Percentiles rank a stretch among this genome's conserved stretches.
Evolutionary conservation across 2,113 vertebrate species (phyloP).

Genomic region (Ictidomys tridecemlineatus): DNA sequence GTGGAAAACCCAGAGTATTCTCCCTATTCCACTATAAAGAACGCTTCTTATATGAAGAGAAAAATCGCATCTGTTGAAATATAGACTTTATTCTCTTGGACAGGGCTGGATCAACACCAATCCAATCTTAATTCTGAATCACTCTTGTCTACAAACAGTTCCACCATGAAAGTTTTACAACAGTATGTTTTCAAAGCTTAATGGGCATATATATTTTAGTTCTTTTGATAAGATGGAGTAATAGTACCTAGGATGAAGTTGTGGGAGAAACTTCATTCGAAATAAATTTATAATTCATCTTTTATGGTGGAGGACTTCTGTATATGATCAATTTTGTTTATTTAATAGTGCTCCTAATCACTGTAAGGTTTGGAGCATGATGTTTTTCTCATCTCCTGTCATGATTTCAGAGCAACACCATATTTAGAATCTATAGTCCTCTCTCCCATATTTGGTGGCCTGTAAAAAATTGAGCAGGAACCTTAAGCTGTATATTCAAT

Average conservation of each 20-base stretch:
- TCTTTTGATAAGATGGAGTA: neutral
- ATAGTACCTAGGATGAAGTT: neutral
- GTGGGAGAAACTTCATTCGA: neutral
- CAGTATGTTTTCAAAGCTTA: neutral
- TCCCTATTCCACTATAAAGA: neutral
- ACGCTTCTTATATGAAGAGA: neutral
- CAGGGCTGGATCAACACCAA: neutral
- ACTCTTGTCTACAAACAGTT: neutral
- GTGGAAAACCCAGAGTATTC: neutral
- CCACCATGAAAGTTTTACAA: neutral
- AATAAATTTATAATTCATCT: slow-evolving; percentile 33
- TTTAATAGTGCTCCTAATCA: neutral
- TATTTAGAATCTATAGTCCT: neutral
- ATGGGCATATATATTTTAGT: neutral
- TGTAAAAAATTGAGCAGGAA: neutral
- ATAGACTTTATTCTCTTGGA: neutral
- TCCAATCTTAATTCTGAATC: neutral
- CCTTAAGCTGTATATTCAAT: neutral
- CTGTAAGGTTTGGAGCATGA: neutral
- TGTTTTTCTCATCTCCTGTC: neutral
- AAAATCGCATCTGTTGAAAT: neutral
- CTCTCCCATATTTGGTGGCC: neutral
- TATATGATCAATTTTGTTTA: neutral
- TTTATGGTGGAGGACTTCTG: neutral
- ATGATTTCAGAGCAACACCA: neutral